A percentile compares a stretch with the other conserved stretches of the same genome.
These are phyloP conservation scores for Acrossocheilus wenchowensis DNA, from an alignment of 2,797 vertebrate genomes.

Conservation along the genomic window DNA sequence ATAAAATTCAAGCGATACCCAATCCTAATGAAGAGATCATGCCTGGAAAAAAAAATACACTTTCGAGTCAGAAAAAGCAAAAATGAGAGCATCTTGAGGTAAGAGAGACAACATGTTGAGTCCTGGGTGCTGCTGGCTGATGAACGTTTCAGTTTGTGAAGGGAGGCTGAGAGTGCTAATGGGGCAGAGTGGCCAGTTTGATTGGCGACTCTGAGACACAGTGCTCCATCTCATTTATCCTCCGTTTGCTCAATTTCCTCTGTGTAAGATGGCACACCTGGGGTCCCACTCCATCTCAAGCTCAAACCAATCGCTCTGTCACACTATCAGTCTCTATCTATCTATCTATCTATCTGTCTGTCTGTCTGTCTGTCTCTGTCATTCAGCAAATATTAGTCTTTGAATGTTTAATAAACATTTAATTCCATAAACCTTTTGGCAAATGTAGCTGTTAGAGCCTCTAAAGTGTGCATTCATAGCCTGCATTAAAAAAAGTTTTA, in stretches of 20 bases:
- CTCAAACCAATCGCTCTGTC: constrained; percentile 48
- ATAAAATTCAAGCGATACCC: background rate
- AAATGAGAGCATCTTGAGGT: constrained; percentile 26
- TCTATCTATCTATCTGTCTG: constrained; percentile 67
- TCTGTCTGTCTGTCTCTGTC: background rate
- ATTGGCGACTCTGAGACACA: constrained; percentile 70
- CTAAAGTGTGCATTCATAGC: no score
- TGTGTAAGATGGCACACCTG: constrained; percentile 75
- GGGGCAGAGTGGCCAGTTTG: constrained; percentile 67
- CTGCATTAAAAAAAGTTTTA: background rate
- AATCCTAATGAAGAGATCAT: background rate
- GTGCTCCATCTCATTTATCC: constrained; percentile 81
- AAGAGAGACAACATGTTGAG: constrained; percentile 15
- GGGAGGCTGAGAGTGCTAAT: constrained; percentile 66
- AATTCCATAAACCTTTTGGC: no score
- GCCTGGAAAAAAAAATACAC: background rate
- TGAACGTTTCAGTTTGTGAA: constrained; percentile 39
- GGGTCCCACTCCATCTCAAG: constrained; percentile 68
- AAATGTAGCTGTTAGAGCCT: no score
- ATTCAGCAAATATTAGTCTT: no score
- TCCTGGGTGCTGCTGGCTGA: constrained; percentile 7
- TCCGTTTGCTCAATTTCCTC: constrained; percentile 82
- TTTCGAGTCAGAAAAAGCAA: background rate
- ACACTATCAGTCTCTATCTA: constrained; percentile 29
- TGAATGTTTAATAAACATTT: no score